Base-by-base conservation (phyloP, 2,113 vertebrate species). In the Leucoraja erinaceus region DNA sequence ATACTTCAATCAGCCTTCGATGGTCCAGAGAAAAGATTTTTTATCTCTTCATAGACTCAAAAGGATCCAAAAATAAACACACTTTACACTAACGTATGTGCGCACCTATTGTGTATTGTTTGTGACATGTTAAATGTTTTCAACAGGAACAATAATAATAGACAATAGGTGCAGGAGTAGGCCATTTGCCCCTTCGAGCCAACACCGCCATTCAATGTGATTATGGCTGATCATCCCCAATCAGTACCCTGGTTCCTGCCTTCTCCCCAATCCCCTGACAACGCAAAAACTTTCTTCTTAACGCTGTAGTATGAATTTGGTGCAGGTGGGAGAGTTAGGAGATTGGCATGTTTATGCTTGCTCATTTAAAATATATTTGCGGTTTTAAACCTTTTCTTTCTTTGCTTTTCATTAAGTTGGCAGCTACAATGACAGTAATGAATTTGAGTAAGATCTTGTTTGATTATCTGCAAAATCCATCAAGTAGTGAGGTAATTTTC, bases 1-100 rank as follows among this genome's bases (percentile, higher is more conserved):
- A 72, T 72, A 72, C 18, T 20, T 68, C 38, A 47, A 68, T 72
- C 70, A 72, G 16, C 18, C 70, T 72, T 4, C 22, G 70, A 22
- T 20, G 18, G 16, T 1, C 18, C 70, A 72, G 14, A 72, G 2
- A 4, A 72, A 72, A 72, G 70, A 72, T 5, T 18, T 88, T 88
- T 88, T 88, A 88, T 88, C 31, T 84, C 81, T 84, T 63, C 25
- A 12, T n/a, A 61, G 54, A n/a, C 83, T 18, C 56, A 88, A 86
- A 61, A 86, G 38, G 16, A 63, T 88, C 28, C 56, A 86, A 84
- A 86, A n/a, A n/a, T 86, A 61, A 61, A 63, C 22, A n/a, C 12
- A 61, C 28, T 66, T 88, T 63, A 63, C 61, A 16, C 83, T 66
- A 88, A 88, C 31, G 63, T 12, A 88, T 88, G 14, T n/a, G 14